Percentiles rank a stretch among this genome's conserved stretches.
phyloP scores from a whole-genome alignment of 2,797 vertebrate genomes.

The Cirrhinus mrigala region DNA sequence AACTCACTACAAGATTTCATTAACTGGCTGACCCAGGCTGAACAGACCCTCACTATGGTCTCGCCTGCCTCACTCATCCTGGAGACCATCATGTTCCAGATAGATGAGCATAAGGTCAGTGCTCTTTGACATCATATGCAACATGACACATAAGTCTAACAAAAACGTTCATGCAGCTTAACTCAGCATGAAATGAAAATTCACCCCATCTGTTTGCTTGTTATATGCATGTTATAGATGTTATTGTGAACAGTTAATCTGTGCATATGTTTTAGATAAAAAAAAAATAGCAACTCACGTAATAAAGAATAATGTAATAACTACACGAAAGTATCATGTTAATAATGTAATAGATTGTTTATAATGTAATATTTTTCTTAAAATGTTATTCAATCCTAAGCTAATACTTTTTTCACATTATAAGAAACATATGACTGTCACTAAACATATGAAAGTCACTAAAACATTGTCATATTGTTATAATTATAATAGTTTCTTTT shows the following conservation, averaged over 20 bases:
- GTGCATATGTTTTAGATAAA: background rate
- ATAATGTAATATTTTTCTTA: background rate
- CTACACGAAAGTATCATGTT: no score
- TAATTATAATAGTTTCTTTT: background rate
- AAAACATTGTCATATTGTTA: background rate
- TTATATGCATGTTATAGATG: background rate
- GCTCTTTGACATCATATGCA: background rate
- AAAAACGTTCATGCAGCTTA: background rate
- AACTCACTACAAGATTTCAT: slow-evolving; percentile 98
- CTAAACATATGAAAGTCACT: no score
- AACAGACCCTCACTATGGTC: slow-evolving; percentile 92
- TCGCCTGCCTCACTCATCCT: slow-evolving; percentile 95
- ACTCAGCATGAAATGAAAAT: background rate
- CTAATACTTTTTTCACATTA: background rate
- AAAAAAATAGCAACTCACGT: background rate
- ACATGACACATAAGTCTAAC: background rate
- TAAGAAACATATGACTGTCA: background rate
- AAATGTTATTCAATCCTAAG: background rate
- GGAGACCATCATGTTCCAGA: slow-evolving; percentile 97
- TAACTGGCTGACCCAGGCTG: slow-evolving; percentile 97
- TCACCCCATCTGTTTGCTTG: background rate
- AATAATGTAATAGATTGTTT: background rate
- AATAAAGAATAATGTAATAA: background rate
- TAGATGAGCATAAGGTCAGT: slow-evolving; percentile 96
- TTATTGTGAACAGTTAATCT: background rate